phyloP scores from a whole-genome alignment of 2,113 vertebrate genomes.

The Carettochelys insculpta region DNA sequence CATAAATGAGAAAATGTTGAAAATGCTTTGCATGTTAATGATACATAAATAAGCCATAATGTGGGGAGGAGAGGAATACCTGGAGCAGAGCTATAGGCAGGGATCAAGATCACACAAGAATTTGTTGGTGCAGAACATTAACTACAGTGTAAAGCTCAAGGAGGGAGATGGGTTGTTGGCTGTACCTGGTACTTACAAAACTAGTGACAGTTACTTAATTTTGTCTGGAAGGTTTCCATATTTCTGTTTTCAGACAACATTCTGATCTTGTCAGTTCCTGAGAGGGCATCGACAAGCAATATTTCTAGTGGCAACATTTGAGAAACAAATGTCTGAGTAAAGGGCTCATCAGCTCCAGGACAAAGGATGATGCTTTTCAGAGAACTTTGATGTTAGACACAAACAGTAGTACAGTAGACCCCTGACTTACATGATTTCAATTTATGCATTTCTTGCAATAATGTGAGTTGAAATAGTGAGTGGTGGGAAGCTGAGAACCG shows the following conservation, averaged over 20 bases:
- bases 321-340: neutral
- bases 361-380: neutral
- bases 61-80: neutral
- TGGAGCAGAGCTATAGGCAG: neutral
- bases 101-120: neutral
- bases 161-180: accelerated
- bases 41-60: neutral
- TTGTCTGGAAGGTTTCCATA: neutral
- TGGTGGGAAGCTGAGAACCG: no score
- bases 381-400: neutral
- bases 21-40: neutral
- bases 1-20: neutral
- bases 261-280: neutral
- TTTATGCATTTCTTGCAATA: no score
- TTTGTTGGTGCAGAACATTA: neutral
- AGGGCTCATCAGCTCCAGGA: neutral
- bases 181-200: neutral
- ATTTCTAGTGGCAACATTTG: neutral
- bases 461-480: no score
- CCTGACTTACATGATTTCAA: no score
- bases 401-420: neutral
- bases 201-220: neutral
- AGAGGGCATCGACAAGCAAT: accelerated
- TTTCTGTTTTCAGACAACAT: neutral
- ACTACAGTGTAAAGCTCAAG: neutral